Base-by-base conservation (phyloP, 2,113 vertebrate genomes). In the Axis porcinus region DNA sequence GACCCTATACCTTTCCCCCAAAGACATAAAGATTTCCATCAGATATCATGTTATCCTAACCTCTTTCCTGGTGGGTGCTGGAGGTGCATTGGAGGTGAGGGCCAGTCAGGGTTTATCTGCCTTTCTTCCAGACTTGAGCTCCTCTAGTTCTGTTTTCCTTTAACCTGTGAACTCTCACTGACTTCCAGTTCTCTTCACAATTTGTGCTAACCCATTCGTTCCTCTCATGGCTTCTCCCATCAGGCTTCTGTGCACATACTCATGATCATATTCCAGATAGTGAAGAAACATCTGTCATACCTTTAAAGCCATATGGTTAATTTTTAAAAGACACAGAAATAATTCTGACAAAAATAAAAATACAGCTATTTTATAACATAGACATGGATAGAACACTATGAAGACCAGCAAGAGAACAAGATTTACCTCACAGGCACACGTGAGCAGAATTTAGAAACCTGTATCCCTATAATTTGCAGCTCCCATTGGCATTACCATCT, bases 401-500 rank as follows among this genome's bases (percentile, higher is more conserved):
- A 86, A 54, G 15, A 16, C 36, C 40, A 54, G 25, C 91, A 58
- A 54, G 52, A 93, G 1, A 45, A 33, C 47, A 47, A 58, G 30
- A 54, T 92, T 89, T 58, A 62, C 4, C 45, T 62, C 14, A 7
- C 12, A 6, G 13, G 33, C 2, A 33, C 5, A 70, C 43, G 0
- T 33, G 84, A 87, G 86, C 23, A 21, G 28, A 40, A 10, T 28
- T 89, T 54, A 33, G 50, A 30, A 45, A 55, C 7, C 3, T 19
- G 3, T 16, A 21, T 67, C 30, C 13, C 6, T 17, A 58, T 3
- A 16, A 70, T 33, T 28, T 87, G 62, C 11, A 45, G 27, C 40
- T 54, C 6, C 21, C 17, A 11, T 0, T 36, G 43, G 17, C 3
- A 19, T 79, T 54, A 47, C 2, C 1, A 15, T n/a, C 6, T 27